A percentile compares a stretch with the other conserved stretches of the same genome.
These are phyloP conservation scores for Takifugu rubripes DNA, from an alignment of 2,797 vertebrate genomes.

Conservation along the genomic window DNA sequence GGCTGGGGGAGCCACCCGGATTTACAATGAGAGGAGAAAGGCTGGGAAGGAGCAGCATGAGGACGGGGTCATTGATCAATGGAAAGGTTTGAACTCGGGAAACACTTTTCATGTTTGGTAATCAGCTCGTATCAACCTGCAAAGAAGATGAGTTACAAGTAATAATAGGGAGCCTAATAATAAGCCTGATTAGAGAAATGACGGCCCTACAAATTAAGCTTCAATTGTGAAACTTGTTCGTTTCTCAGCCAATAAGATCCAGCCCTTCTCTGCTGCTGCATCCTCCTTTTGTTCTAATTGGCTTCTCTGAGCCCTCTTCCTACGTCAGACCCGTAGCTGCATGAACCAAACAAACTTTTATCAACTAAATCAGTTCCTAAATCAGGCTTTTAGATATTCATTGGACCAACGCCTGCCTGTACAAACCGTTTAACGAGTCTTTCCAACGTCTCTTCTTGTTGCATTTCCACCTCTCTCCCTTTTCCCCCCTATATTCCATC, in stretches of 20 bases:
- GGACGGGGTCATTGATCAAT: conserved; percentile 54
- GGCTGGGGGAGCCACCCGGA: conserved; percentile 19
- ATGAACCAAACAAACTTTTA: not conserved
- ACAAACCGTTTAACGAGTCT: conserved; percentile 30
- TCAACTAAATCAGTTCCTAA: no score
- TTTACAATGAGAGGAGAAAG: conserved; percentile 50
- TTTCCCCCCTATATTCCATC: conserved; percentile 32
- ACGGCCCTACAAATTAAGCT: no score
- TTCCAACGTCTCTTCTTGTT: conserved; percentile 35
- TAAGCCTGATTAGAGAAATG: no score
- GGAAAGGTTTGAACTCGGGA: conserved; percentile 73
- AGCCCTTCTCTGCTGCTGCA: not conserved
- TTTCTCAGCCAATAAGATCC: no score
- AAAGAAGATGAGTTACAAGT: conserved; percentile 17
- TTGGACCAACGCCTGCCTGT: conserved; percentile 1
- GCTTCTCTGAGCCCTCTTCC: not conserved
- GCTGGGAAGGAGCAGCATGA: conserved; percentile 17
- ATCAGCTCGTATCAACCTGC: conserved; percentile 64
- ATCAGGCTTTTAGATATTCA: no score
- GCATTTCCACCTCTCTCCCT: conserved; percentile 21
- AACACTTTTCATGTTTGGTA: conserved; percentile 77
- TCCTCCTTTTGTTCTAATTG: not conserved
- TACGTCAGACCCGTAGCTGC: not conserved
- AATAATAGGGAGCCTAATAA: no score
- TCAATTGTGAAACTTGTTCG: no score